Evolutionary conservation across 2,888 invertebrate genomes (phyloP), one percentile per base, ranked within the genome.

Genomic region (Eilema sororculum): DNA sequence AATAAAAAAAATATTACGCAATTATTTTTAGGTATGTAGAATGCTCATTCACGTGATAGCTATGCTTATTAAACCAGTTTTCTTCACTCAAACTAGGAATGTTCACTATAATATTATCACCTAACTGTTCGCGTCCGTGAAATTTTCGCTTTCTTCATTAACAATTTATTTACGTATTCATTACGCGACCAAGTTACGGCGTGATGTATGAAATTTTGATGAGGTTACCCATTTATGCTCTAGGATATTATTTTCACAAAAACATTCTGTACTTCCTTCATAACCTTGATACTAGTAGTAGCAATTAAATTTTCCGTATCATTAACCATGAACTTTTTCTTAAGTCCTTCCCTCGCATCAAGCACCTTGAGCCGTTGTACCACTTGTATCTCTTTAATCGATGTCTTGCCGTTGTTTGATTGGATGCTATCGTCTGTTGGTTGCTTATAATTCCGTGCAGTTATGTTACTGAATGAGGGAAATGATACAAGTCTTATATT

Each of bases 61-160:
- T 57, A 57, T 57, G 8, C 57, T 57, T 57, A 58, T 58, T 58
- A 58, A 16, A 13, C 13, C 28, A 58, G n/a, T 58, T 58, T 25
- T 58, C 3, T 28, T 28, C 28, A 25, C 25, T 24, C 58, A 16
- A 16, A 16, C 24, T 24, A 22, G 57, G 24, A 24, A 58, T 58
- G 58, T 28, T 20, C 6, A 56, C 16, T 57, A 28, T 30, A 24
- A 10, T 56, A 64, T 22, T 28, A 12, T 33, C 16, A 28, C 1
- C 33, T 37, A 37, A 78, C 60, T 71, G 58, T 75, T 68, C n/a
- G 67, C 59, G 79, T 81, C 77, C 74, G 75, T 77, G 73, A 75
- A 84, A 77, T 84, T 80, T 84, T 85, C 81, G 77, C 83, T 86
- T 85, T 86, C 85, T 79, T 85, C 78, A 81, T 82, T 71, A 77